These are phyloP conservation scores for Nephrotoma flavescens DNA, from an alignment of 2,888 invertebrate genomes.

Conservation along the genomic window DNA sequence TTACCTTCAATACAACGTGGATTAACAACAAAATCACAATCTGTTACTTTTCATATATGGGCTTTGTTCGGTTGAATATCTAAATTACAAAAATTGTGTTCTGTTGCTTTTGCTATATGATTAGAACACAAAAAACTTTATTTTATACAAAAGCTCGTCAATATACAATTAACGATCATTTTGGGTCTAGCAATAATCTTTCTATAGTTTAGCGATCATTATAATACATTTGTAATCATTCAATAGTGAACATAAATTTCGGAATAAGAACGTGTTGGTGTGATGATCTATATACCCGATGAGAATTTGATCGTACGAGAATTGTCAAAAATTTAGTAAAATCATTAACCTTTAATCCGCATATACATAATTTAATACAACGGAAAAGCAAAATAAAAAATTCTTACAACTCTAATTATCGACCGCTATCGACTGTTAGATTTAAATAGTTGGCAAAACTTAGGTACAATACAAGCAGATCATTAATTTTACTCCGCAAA, in stretches of 20 bases:
- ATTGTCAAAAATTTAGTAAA: not conserved
- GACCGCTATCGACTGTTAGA: not conserved
- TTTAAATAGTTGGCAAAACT: not conserved
- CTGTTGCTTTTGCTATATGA: not conserved
- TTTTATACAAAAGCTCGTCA: not conserved
- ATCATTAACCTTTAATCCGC: not conserved
- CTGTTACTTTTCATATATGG: not conserved
- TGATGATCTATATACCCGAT: not conserved
- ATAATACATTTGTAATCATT: not conserved
- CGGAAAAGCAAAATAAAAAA: too few species aligned
- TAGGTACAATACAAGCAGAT: not conserved
- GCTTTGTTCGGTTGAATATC: not conserved
- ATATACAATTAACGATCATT: not conserved
- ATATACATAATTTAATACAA: not conserved
- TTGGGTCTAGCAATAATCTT: not conserved
- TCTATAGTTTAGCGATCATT: too few species aligned
- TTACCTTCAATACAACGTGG: not conserved
- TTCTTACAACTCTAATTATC: not conserved
- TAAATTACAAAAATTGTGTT: not conserved
- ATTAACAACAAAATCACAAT: not conserved
- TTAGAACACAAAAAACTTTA: not conserved
- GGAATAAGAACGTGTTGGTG: not conserved
- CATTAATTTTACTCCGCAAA: not conserved
- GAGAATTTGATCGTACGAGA: not conserved
- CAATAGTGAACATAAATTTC: not conserved